A percentile compares a stretch with the other conserved stretches of the same genome.
phyloP scores from a whole-genome alignment of 2,113 vertebrate species.

The Pheucticus melanocephalus region DNA sequence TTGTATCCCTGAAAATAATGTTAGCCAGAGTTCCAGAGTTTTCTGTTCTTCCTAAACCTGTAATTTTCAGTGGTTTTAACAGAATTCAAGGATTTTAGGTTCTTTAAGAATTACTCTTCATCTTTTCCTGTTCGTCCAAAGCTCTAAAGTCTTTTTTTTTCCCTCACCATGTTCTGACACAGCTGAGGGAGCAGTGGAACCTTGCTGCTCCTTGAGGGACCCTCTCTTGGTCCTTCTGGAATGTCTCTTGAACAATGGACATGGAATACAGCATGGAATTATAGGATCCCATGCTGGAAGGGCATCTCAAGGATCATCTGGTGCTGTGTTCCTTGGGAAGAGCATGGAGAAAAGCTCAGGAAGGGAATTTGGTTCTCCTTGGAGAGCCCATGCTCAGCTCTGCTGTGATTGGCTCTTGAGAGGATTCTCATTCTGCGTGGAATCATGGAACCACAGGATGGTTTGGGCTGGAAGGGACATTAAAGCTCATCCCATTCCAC shows the following conservation, averaged over 20 bases:
- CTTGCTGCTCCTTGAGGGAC: background rate
- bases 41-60: background rate
- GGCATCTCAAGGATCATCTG: background rate
- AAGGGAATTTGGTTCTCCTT: background rate
- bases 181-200: background rate
- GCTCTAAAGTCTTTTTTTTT: background rate
- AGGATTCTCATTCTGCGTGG: background rate
- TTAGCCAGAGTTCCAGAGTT: background rate
- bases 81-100: background rate
- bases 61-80: background rate
- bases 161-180: background rate
- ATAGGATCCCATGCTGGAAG: background rate
- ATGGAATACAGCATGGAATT: background rate
- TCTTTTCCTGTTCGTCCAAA: background rate
- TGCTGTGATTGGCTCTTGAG: background rate
- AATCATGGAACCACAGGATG: background rate
- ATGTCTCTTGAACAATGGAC: background rate
- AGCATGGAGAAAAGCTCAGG: background rate
- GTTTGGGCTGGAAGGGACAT: too few relatives aligned
- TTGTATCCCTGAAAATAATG: background rate
- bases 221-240: fast-evolving
- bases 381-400: background rate
- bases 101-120: background rate
- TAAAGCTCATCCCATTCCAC: too few relatives aligned
- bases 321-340: background rate